Percentiles rank a stretch among this genome's conserved stretches.
Conservation (phyloP, 2,888 invertebrate species). For the Melieria picta region DNA sequence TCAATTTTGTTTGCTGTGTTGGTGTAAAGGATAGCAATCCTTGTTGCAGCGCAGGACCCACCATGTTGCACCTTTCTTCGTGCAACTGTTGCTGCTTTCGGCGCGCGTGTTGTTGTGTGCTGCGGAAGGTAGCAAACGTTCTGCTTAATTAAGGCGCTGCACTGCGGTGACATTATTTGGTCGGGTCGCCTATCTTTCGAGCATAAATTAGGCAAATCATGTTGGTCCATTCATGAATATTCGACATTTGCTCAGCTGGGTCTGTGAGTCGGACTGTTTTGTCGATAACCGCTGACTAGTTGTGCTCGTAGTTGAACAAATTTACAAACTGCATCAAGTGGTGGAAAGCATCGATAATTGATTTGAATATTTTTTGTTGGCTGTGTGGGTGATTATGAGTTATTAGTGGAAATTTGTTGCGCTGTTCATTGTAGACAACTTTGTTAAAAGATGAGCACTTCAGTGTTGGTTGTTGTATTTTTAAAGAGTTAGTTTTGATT, state of each 20-base stretch:
- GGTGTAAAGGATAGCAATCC: background rate
- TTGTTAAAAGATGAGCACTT: too few relatives aligned
- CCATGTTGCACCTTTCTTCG: background rate
- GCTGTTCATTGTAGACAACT: background rate
- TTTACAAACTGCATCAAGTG: too few relatives aligned
- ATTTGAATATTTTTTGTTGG: background rate
- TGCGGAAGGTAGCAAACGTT: constrained; percentile 28
- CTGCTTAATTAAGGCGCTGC: constrained; percentile 46
- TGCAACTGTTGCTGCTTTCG: background rate
- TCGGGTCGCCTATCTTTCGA: background rate
- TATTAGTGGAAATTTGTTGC: background rate
- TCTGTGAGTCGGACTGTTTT: too few relatives aligned
- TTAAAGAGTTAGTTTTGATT: too few relatives aligned
- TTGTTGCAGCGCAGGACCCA: constrained; percentile 2
- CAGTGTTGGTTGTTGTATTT: too few relatives aligned
- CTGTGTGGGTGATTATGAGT: constrained; percentile 4
- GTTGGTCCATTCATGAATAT: background rate
- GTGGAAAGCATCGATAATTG: too few relatives aligned
- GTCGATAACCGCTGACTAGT: too few relatives aligned
- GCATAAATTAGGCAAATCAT: constrained; percentile 23
- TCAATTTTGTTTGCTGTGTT: background rate
- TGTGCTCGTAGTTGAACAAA: too few relatives aligned
- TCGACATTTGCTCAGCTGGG: too few relatives aligned
- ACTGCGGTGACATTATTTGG: constrained; percentile 27
- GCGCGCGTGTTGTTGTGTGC: too few relatives aligned